Base-by-base conservation (phyloP, 1,140 invertebrate species). In the Stenopsyche tienmushanensis region DNA sequence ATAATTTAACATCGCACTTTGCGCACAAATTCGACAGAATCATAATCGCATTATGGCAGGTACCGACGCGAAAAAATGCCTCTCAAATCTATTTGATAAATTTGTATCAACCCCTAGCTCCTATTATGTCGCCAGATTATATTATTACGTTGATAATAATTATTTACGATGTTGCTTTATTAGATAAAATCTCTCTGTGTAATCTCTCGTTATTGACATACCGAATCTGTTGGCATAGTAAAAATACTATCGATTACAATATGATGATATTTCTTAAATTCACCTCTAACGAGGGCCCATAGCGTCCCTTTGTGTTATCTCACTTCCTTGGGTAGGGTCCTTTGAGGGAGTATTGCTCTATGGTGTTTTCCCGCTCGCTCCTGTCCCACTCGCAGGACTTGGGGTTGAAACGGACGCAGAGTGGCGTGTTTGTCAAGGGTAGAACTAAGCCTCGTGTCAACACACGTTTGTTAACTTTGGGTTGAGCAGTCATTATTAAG, bases 391-490 rank as follows among this genome's bases (percentile, higher is more conserved):
- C 42, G 17, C 13, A 17, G 2, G 9, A 9, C n/a, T 26, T 15
- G 26, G 50, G 25, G 25, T 3, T n/a, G 39, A 15, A 39, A 18
- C 20, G 53, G 21, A 25, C 13, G 9, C 45, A 5, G 45, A 18
- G 54, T n/a, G 42, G 42, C n/a, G 21, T 44, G 53, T 57, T 57
- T 57, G 53, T 25, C 25, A 3, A 57, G 57, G 57, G 55, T 25
- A 15, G 57, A 41, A 13, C 57, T 3, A 18, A 60, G 57, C 41
- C 42, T 42, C 57, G 41, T 60, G 57, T 60, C 57, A 60, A 60
- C 57, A 60, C 57, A 60, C 57, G 57, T 60, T 60, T 60, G 57
- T 60, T 60, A 60, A 60, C 57, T 60, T 60, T 60, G 42, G 42
- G n/a, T 39, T 20, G 57, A 47, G 57, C 57, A 47, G 57, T 60